Percentiles rank a stretch among this genome's conserved stretches.
These are phyloP conservation scores for Scaptodrosophila lebanonensis DNA, from an alignment of 1,140 invertebrate species.

Conservation along the genomic window DNA sequence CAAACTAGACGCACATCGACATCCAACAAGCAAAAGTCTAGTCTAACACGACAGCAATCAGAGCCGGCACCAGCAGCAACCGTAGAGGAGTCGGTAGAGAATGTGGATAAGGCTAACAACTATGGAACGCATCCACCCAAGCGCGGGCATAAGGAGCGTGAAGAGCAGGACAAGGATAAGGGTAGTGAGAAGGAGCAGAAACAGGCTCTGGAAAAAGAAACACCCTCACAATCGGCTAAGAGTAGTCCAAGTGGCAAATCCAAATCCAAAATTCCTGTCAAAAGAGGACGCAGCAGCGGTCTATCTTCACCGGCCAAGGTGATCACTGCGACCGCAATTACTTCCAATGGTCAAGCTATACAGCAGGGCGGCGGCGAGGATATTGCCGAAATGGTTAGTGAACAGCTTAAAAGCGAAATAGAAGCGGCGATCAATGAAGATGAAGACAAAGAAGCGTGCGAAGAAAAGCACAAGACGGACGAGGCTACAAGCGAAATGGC, in stretches of 20 bases:
- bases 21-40: slow-evolving; percentile 44
- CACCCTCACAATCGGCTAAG: slow-evolving; percentile 39
- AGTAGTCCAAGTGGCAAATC: slow-evolving; percentile 60
- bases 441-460: slow-evolving; percentile 21
- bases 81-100: slow-evolving; percentile 22
- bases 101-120: slow-evolving; percentile 11
- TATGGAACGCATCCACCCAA: slow-evolving; percentile 74
- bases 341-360: slow-evolving; percentile 53
- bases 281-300: slow-evolving; percentile 57
- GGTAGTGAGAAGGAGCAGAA: slow-evolving; percentile 60
- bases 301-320: slow-evolving; percentile 62
- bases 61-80: slow-evolving; percentile 51
- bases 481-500: neutral
- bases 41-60: slow-evolving; percentile 66
- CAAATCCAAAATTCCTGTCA: slow-evolving; percentile 75
- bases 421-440: slow-evolving; percentile 69
- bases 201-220: slow-evolving; percentile 16
- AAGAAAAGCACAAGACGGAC: slow-evolving; percentile 3
- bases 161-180: slow-evolving; percentile 64
- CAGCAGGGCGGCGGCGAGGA: slow-evolving; percentile 73
- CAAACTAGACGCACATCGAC: slow-evolving; percentile 61
- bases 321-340: slow-evolving; percentile 6
- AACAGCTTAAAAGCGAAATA: slow-evolving; percentile 65
- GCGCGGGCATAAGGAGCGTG: slow-evolving; percentile 36
- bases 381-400: slow-evolving; percentile 60